Evolutionary conservation across 37 sponge, comb jelly and placozoan genomes (phyloP).

Genomic region (Geodia barretti): DNA sequence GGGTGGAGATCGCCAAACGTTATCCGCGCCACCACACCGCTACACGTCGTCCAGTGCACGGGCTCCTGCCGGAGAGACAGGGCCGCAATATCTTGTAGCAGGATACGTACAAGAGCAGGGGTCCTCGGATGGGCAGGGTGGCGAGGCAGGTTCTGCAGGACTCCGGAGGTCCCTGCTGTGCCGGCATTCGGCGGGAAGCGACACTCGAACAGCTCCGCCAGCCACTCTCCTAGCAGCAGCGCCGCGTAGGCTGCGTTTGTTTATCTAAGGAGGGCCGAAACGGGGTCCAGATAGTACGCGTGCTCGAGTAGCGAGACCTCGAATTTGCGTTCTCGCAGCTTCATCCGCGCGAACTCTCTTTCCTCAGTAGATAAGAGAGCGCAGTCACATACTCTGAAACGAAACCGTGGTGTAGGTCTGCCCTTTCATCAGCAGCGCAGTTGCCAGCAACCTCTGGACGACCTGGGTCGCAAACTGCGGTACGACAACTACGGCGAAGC

Average conservation of each 20-base stretch:
- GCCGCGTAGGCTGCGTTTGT: neutral
- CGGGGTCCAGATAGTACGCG: conserved; percentile 36
- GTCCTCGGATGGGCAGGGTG: conserved; percentile 37
- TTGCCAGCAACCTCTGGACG: neutral
- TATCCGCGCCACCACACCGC: conserved; percentile 19
- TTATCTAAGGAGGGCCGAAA: conserved; percentile 14
- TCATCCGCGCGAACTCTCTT: conserved; percentile 1
- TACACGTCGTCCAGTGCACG: conserved; percentile 13
- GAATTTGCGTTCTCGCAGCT: conserved; percentile 15
- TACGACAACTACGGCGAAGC: conserved; percentile 32
- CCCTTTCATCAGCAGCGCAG: neutral
- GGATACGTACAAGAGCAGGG: conserved; percentile 43
- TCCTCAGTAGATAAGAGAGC: conserved; percentile 12
- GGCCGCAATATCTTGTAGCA: conserved; percentile 22
- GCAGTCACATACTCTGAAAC: conserved; percentile 6
- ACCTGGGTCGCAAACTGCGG: conserved; percentile 34
- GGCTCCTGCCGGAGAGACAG: neutral
- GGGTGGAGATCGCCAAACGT: conserved; percentile 17
- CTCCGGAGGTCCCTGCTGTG: neutral
- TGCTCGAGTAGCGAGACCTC: conserved; percentile 31
- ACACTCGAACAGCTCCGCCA: conserved; percentile 2
- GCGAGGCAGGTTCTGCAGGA: conserved; percentile 23
- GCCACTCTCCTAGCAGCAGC: conserved; percentile 25
- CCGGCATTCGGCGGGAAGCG: neutral
- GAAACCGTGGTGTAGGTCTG: conserved; percentile 8